phyloP scores from a whole-genome alignment of 1,140 invertebrate species.

The Apis florea region DNA sequence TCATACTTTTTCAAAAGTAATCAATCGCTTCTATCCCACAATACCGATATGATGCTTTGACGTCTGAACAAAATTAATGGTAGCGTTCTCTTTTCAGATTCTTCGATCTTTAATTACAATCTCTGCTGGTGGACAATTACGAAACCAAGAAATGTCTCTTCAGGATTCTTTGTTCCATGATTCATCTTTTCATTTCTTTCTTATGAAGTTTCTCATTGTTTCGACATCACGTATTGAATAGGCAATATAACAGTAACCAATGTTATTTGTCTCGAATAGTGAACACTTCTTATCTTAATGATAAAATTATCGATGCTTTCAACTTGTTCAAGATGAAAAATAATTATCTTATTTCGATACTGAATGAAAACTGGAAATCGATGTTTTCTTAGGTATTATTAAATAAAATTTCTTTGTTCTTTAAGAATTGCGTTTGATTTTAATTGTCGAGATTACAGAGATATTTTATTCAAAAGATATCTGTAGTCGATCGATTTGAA shows the following conservation, averaged over 20 bases:
- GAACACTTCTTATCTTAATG: too few species aligned
- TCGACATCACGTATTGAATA: neutral
- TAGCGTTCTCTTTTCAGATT: neutral
- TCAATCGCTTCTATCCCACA: neutral
- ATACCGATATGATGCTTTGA: conserved; percentile 8
- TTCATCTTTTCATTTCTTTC: neutral
- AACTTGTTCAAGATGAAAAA: too few species aligned
- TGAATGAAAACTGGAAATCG: too few species aligned
- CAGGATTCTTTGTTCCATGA: neutral
- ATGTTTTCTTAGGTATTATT: too few species aligned
- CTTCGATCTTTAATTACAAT: conserved; percentile 30
- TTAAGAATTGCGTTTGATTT: too few species aligned
- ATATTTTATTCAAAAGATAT: too few species aligned
- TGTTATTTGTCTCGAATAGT: neutral
- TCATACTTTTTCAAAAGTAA: neutral
- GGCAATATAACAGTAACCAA: neutral
- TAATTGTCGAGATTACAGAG: too few species aligned
- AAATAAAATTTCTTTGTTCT: too few species aligned
- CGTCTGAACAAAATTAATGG: neutral
- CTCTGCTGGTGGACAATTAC: neutral
- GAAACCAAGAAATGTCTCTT: neutral
- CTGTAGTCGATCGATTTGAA: too few species aligned
- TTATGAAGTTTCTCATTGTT: conserved; percentile 1
- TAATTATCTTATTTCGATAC: too few species aligned
- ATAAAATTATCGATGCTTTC: too few species aligned